Evolutionary conservation across 2,888 invertebrate species (phyloP), one percentile per base, ranked within the genome.

Genomic region (Callimorpha dominula): DNA sequence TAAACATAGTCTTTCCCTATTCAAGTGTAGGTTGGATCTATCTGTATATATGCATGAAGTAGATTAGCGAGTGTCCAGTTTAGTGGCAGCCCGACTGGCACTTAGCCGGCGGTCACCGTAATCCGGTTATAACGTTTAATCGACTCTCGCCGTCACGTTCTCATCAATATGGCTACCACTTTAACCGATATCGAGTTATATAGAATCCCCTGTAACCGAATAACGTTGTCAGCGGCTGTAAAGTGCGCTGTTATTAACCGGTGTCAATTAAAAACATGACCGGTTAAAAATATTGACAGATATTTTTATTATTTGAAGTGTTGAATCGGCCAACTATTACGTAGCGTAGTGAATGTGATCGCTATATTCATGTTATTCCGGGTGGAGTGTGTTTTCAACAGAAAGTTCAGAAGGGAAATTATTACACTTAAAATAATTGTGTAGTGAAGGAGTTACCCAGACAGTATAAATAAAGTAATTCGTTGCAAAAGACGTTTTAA

Each of bases 61-160:
- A 75, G 87, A 89, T 90, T 88, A 90, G 78, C 80, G 87, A 81
- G 82, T 85, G 89, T 88, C 80, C 88, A 89, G 90, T 91, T 84
- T 88, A 86, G 83, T 85, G 86, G 81, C 87, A 80, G 77, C 86
- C 84, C 81, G 84, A 85, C 81, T 86, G 87, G 86, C 93, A 92
- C 93, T 93, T 92, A 91, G 86, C 90, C 89, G 89, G 86, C 90
- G 92, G 93, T 90, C 93, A 91, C 84, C 83, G 83, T 93, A 95
- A 95, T 93, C 91, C 89, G 84, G 90, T 94, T 94, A 94, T 85
- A 81, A 78, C 89, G 89, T 90, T 91, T 93, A 93, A 94, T 94
- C 94, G 92, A 93, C 89, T 89, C 85, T 57, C 85, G 88, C 88
- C 77, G 71, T 88, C 86, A 80, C 81, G 86, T 88, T 65, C 85